A percentile compares a stretch with the other conserved stretches of the same genome.
phyloP scores from a whole-genome alignment of 2,113 vertebrate species.

The Thamnaconus septentrionalis region DNA sequence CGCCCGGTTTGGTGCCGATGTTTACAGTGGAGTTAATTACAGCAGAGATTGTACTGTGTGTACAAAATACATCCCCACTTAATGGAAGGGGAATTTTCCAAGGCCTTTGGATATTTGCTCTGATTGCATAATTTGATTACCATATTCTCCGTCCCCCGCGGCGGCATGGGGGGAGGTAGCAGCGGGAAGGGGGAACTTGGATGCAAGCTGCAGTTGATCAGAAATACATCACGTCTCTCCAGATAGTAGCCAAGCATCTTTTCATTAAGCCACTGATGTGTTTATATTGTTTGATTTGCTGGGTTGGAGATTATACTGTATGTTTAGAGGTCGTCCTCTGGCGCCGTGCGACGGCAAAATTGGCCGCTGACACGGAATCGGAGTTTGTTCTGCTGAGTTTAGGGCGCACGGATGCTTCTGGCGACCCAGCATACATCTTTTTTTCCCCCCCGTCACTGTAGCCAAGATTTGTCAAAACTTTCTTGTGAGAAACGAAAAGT shows the following conservation, averaged over 20 bases:
- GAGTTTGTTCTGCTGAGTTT: too few species aligned
- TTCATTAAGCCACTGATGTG: slow-evolving; percentile 27
- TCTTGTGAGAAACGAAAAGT: too few species aligned
- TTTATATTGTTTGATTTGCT: not conserved
- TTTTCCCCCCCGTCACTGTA: too few species aligned
- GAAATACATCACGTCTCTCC: slow-evolving; percentile 48
- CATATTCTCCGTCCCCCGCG: slow-evolving; percentile 37
- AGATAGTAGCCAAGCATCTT: slow-evolving; percentile 16
- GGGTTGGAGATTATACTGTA: slow-evolving; percentile 6
- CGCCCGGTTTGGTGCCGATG: slow-evolving; percentile 24
- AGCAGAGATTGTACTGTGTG: slow-evolving; percentile 12
- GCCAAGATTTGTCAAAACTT: too few species aligned
- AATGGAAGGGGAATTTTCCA: slow-evolving; percentile 40
- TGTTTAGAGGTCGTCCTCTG: slow-evolving; percentile 4
- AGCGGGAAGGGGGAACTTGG: slow-evolving; percentile 14
- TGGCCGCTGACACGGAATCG: too few species aligned
- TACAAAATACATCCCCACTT: slow-evolving; percentile 40
- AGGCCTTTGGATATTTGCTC: slow-evolving; percentile 65
- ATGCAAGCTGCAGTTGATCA: slow-evolving; percentile 48
- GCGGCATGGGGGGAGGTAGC: too few species aligned
- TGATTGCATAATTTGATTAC: slow-evolving; percentile 65
- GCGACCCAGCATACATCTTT: too few species aligned
- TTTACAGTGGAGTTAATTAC: slow-evolving; percentile 55
- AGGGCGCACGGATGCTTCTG: too few species aligned
- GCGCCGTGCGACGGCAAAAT: not conserved